Percentiles rank a stretch among this genome's conserved stretches.
phyloP scores from a whole-genome alignment of 1,140 invertebrate species.

The Dreissena polymorpha region DNA sequence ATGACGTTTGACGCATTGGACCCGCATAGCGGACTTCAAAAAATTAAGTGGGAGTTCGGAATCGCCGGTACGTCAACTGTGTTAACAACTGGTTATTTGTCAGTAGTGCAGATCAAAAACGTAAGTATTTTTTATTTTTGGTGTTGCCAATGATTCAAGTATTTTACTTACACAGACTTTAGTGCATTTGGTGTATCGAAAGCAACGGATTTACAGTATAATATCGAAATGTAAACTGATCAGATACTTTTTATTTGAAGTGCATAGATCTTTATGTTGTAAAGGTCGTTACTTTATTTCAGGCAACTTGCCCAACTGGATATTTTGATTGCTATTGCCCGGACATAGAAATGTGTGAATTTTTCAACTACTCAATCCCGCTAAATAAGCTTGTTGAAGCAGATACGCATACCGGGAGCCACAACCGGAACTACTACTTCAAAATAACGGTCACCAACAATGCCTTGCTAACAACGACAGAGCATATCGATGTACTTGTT shows the following conservation, averaged over 20 bases:
- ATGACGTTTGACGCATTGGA: too few species aligned
- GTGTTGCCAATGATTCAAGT: too few species aligned
- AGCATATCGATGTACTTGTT: conserved; percentile 51
- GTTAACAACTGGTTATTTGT: background rate
- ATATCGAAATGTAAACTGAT: background rate
- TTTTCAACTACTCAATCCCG: conserved; percentile 39
- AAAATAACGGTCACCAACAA: conserved; percentile 56
- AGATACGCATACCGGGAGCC: conserved; percentile 56
- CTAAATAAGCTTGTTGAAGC: conserved; percentile 53
- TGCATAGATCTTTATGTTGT: too few species aligned
- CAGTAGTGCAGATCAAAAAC: background rate
- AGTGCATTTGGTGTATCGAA: background rate
- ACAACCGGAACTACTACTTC: conserved; percentile 60
- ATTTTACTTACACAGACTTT: background rate
- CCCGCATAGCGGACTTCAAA: too few species aligned
- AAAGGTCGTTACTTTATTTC: background rate
- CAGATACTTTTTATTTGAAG: background rate
- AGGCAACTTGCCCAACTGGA: background rate
- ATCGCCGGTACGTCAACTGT: background rate
- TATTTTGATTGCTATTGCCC: conserved; percentile 55
- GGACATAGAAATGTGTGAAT: conserved; percentile 49
- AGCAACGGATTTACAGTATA: background rate
- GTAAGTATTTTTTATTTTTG: conserved; percentile 9
- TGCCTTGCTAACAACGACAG: conserved; percentile 42
- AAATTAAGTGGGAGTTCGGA: too few species aligned